phyloP scores from a whole-genome alignment of 2,888 invertebrate species.

The Callimorpha dominula region DNA sequence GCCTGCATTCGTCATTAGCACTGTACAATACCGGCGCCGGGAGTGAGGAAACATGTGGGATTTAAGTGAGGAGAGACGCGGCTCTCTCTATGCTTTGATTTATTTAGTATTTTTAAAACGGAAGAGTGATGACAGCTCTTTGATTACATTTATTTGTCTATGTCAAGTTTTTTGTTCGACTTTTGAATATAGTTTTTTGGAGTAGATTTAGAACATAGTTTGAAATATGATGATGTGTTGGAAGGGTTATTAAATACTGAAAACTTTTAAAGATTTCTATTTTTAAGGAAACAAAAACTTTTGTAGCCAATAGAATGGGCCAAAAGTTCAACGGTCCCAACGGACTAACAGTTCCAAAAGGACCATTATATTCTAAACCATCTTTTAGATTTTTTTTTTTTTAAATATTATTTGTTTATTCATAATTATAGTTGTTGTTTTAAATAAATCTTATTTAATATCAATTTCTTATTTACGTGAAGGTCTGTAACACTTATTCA shows the following conservation, averaged over 20 bases:
- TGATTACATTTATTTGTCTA: slow-evolving; percentile 10
- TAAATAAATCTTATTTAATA: too few species aligned
- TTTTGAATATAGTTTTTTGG: not conserved
- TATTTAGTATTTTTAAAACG: slow-evolving; percentile 15
- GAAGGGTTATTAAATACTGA: not conserved
- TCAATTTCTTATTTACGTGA: too few species aligned
- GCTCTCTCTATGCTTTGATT: not conserved
- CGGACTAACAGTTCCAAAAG: too few species aligned
- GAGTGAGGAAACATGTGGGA: slow-evolving; percentile 26
- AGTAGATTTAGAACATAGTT: not conserved
- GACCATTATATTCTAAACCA: too few species aligned
- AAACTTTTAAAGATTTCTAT: too few species aligned
- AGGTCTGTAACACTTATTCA: too few species aligned
- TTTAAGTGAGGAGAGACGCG: not conserved
- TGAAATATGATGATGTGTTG: not conserved
- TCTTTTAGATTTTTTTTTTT: too few species aligned
- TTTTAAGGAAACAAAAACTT: too few species aligned
- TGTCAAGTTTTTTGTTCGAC: slow-evolving; percentile 2
- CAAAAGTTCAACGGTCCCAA: too few species aligned
- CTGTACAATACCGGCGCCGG: not conserved
- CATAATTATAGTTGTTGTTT: too few species aligned
- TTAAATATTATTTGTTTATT: too few species aligned
- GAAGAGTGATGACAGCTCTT: slow-evolving; percentile 17
- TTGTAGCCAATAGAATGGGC: too few species aligned
- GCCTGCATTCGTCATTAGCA: slow-evolving; percentile 42